A percentile compares a stretch with the other conserved stretches of the same genome.
Conservation (phyloP, 1,140 invertebrate species). For the Calephelis virginiensis region DNA sequence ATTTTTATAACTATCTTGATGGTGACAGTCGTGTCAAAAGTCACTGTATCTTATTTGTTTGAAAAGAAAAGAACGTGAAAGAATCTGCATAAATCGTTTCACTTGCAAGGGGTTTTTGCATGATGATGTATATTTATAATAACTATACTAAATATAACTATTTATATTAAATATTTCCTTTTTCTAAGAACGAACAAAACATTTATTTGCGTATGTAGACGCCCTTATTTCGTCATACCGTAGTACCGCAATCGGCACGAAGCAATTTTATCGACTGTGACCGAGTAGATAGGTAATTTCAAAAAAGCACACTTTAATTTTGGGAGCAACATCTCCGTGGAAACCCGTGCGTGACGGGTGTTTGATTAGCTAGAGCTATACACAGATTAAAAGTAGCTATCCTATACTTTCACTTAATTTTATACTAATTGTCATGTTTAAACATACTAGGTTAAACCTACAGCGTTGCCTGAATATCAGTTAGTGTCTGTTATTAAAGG, state of each 20-base stretch:
- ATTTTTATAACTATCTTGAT: too few relatives aligned
- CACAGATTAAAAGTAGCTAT: constrained; percentile 34
- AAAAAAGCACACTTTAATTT: constrained; percentile 68
- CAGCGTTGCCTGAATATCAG: too few relatives aligned
- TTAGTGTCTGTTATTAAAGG: too few relatives aligned
- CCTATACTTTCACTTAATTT: constrained; percentile 8
- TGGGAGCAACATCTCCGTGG: constrained; percentile 36
- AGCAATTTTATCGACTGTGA: constrained; percentile 65
- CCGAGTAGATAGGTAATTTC: constrained; percentile 51
- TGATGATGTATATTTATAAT: too few relatives aligned
- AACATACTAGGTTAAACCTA: too few relatives aligned
- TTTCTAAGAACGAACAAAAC: not conserved
- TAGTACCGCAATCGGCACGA: constrained; percentile 55
- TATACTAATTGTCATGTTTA: not conserved
- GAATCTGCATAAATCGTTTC: too few relatives aligned
- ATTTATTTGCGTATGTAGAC: not conserved
- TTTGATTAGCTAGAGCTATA: constrained; percentile 62
- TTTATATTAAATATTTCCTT: too few relatives aligned
- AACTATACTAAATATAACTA: too few relatives aligned
- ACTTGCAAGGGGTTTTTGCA: too few relatives aligned
- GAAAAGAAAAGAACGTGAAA: too few relatives aligned
- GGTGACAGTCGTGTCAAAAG: too few relatives aligned
- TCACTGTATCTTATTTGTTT: too few relatives aligned
- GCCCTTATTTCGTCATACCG: constrained; percentile 5
- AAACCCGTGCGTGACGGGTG: constrained; percentile 52